Evolutionary conservation across 1,140 invertebrate genomes (phyloP).

Genomic region (Adelges cooleyi): DNA sequence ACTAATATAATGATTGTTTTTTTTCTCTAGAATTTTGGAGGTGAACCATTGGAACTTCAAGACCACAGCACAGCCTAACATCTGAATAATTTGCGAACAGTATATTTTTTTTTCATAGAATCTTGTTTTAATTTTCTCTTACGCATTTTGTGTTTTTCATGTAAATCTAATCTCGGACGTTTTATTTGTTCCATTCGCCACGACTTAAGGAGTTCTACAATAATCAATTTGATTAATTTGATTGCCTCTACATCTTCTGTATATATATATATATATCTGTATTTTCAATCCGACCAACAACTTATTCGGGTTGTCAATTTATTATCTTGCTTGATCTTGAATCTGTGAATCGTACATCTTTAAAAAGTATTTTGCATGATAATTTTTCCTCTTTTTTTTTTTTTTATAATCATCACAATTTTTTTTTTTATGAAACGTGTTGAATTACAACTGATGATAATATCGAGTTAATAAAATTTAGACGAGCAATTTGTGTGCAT

Average conservation of each 20-base stretch:
- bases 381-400: slow-evolving; percentile 17
- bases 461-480: too few species aligned
- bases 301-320: slow-evolving; percentile 3
- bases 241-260: slow-evolving; percentile 28
- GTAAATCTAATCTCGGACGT: slow-evolving; percentile 25
- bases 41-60: slow-evolving; percentile 19
- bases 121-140: slow-evolving; percentile 28
- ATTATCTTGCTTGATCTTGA: slow-evolving; percentile 25
- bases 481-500: slow-evolving; percentile 26
- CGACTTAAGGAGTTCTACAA: slow-evolving; percentile 17
- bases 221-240: slow-evolving; percentile 26
- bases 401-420: slow-evolving; percentile 19
- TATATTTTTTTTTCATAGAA: slow-evolving; percentile 28
- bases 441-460: slow-evolving; percentile 19
- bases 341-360: slow-evolving; percentile 17
- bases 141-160: slow-evolving; percentile 28
- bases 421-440: slow-evolving; percentile 22
- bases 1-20: not conserved
- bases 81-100: slow-evolving; percentile 11
- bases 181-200: slow-evolving; percentile 27
- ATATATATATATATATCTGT: slow-evolving; percentile 11
- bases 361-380: slow-evolving; percentile 24
- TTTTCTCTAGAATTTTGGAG: slow-evolving; percentile 17
- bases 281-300: slow-evolving; percentile 14
- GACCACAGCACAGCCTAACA: slow-evolving; percentile 19